Evolutionary conservation across 2,113 vertebrate genomes (phyloP).

Genomic region (Ascaphus truei): DNA sequence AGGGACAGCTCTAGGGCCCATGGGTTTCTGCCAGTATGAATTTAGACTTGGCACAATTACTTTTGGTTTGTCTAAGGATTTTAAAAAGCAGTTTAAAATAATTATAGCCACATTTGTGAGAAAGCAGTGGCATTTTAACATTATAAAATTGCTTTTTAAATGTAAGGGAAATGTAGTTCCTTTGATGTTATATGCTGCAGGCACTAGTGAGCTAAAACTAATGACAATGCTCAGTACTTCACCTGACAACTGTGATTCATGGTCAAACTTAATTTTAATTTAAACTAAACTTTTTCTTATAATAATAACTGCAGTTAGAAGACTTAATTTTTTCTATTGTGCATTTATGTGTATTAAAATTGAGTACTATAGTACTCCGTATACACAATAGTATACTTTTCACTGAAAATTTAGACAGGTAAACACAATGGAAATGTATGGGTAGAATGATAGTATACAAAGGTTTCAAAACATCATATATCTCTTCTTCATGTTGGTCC

Average conservation of each 20-base stretch:
- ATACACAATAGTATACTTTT: too few species aligned
- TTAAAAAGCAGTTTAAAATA: slow-evolving; percentile 64
- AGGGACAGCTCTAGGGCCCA: slow-evolving; percentile 37
- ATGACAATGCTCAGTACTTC: slow-evolving; percentile 49
- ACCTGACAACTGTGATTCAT: slow-evolving; percentile 58
- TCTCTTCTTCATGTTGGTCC: too few species aligned
- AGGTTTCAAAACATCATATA: too few species aligned
- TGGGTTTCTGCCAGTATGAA: slow-evolving; percentile 44
- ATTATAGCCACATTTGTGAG: slow-evolving; percentile 58
- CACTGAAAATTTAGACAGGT: too few species aligned
- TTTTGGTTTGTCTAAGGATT: slow-evolving; percentile 47
- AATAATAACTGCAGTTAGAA: slow-evolving; percentile 31
- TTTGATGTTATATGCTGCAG: slow-evolving; percentile 56
- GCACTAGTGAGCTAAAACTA: slow-evolving; percentile 60
- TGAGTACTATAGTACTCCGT: too few species aligned
- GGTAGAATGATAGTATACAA: too few species aligned
- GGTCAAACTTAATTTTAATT: slow-evolving; percentile 43
- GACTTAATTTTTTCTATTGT: slow-evolving; percentile 27
- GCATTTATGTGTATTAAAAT: too few species aligned
- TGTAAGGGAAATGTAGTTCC: slow-evolving; percentile 47
- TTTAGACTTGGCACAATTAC: slow-evolving; percentile 44
- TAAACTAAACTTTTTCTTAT: slow-evolving; percentile 38
- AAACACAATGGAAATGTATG: too few species aligned
- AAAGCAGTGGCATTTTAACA: slow-evolving; percentile 60
- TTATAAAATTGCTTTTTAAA: slow-evolving; percentile 61